These are phyloP conservation scores for Elephantulus edwardii DNA, from an alignment of 2,113 vertebrate species.

Conservation along the genomic window DNA sequence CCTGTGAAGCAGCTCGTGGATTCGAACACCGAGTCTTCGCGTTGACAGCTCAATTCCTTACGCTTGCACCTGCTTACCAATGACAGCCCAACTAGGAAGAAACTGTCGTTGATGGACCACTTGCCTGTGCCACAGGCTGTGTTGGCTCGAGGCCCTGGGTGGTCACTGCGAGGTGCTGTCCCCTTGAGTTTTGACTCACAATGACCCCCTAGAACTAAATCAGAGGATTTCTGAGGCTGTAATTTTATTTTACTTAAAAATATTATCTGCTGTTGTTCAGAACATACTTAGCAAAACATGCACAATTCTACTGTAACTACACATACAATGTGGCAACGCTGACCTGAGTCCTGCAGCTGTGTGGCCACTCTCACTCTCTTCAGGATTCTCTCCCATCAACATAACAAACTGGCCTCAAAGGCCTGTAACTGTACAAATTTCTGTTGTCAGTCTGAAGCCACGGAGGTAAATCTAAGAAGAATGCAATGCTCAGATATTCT, in stretches of 20 bases:
- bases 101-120: background rate
- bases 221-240: no score
- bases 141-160: background rate
- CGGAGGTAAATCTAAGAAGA: background rate
- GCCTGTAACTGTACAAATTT: background rate
- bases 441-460: background rate
- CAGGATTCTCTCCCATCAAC: background rate
- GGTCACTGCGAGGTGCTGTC: background rate
- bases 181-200: background rate
- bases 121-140: background rate
- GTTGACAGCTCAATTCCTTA: no score
- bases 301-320: background rate
- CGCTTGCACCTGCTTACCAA: background rate
- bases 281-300: background rate
- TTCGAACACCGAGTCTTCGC: no score
- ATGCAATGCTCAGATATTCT: background rate
- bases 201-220: background rate
- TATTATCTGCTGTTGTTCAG: background rate
- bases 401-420: background rate
- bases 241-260: no score
- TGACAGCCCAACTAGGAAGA: background rate
- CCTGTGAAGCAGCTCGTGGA: no score
- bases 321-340: background rate
- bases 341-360: background rate
- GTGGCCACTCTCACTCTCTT: background rate